Evolutionary conservation across 2,888 invertebrate genomes (phyloP).

Genomic region (Drosophila mayaguana): DNA sequence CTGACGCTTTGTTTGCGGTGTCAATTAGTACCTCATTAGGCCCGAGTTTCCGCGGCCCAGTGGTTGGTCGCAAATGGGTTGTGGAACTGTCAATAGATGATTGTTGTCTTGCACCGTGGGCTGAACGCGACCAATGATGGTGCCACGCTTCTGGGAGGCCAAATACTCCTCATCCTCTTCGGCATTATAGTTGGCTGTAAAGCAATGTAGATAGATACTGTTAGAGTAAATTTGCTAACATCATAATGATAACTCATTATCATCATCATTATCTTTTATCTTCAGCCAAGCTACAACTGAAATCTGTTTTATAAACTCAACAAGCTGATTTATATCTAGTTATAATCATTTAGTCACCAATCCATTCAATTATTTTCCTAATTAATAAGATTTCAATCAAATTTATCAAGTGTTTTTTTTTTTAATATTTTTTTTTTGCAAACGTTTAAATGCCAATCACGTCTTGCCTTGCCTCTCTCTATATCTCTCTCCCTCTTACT

Average conservation of each 20-base stretch:
- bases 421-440: conserved; percentile 23
- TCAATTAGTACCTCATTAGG: conserved; percentile 80
- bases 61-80: conserved; percentile 84
- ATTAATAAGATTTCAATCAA: conserved; percentile 25
- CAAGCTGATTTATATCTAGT: conserved; percentile 10
- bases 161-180: conserved; percentile 85
- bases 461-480: conserved; percentile 24
- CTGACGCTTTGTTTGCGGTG: conserved; percentile 39
- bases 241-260: background rate
- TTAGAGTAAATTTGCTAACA: background rate
- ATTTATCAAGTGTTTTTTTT: conserved; percentile 8
- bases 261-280: background rate
- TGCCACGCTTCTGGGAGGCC: conserved; percentile 80
- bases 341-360: conserved; percentile 5
- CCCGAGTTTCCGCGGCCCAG: conserved; percentile 76
- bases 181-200: conserved; percentile 85
- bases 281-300: background rate
- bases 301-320: background rate
- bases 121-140: conserved; percentile 77
- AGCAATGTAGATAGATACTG: background rate
- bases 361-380: conserved; percentile 26
- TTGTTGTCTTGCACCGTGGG: conserved; percentile 77
- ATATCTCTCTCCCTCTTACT: background rate
- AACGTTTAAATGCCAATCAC: conserved; percentile 64
- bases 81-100: conserved; percentile 80